Percentiles rank a stretch among this genome's conserved stretches.
phyloP scores from a whole-genome alignment of 1,140 invertebrate species.

The Ladona fulva region DNA sequence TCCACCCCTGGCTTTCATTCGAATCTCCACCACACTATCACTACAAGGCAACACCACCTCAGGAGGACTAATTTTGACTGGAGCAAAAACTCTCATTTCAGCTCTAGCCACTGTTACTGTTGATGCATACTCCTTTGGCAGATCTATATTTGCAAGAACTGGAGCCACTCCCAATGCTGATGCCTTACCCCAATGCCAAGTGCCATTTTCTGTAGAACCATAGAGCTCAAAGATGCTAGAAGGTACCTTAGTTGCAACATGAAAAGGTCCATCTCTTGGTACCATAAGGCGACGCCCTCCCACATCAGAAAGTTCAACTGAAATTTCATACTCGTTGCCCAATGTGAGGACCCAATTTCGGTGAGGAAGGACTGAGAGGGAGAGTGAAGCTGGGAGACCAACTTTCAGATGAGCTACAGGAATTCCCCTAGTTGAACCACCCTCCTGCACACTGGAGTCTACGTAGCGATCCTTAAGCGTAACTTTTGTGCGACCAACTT shows the following conservation, averaged over 20 bases:
- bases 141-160: neutral
- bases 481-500: slow-evolving; percentile 55
- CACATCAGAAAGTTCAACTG: neutral
- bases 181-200: neutral
- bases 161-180: neutral
- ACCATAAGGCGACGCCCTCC: neutral
- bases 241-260: neutral
- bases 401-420: slow-evolving; percentile 47
- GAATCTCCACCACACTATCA: neutral
- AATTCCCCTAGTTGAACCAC: slow-evolving; percentile 36
- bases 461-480: slow-evolving; percentile 53
- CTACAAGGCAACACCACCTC: neutral
- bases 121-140: neutral
- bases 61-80: neutral
- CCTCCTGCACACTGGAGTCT: slow-evolving; percentile 38
- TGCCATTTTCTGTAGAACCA: neutral
- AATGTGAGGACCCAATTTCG: neutral
- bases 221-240: neutral
- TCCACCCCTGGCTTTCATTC: neutral
- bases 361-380: slow-evolving; percentile 53
- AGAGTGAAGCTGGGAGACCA: slow-evolving; percentile 46
- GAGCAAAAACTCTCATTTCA: neutral
- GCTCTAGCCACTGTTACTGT: neutral
- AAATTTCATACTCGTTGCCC: neutral
- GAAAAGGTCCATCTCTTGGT: neutral